phyloP scores from a whole-genome alignment of 2,888 invertebrate species.

The Tetropium fuscum region DNA sequence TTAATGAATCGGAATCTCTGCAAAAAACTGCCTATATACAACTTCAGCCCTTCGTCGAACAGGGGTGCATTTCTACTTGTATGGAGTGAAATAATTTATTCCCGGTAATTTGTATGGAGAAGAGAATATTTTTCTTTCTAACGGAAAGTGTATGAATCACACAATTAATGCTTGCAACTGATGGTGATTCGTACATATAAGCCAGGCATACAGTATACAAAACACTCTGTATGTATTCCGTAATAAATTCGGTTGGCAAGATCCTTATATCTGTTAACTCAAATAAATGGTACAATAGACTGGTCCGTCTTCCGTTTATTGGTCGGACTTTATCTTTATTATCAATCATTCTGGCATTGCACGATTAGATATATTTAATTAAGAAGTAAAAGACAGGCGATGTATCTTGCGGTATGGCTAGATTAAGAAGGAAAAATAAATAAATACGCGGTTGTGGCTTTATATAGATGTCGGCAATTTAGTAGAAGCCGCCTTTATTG shows the following conservation, averaged over 20 bases:
- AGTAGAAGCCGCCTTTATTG: slow-evolving; percentile 43
- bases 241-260: neutral
- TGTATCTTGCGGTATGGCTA: slow-evolving; percentile 48
- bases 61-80: too few relatives aligned
- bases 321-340: slow-evolving; percentile 45
- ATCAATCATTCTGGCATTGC: slow-evolving; percentile 44
- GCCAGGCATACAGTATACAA: too few relatives aligned
- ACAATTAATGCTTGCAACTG: too few relatives aligned
- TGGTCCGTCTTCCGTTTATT: slow-evolving; percentile 33
- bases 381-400: slow-evolving; percentile 55
- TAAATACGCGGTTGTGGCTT: slow-evolving; percentile 47
- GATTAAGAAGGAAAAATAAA: slow-evolving; percentile 56
- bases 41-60: too few relatives aligned
- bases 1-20: slow-evolving; percentile 49
- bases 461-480: slow-evolving; percentile 49
- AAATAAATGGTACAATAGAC: slow-evolving; percentile 28
- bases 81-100: too few relatives aligned
- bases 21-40: slow-evolving; percentile 27
- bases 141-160: too few relatives aligned
- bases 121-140: too few relatives aligned
- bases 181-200: too few relatives aligned
- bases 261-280: slow-evolving; percentile 2
- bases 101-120: too few relatives aligned
- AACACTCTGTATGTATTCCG: neutral
- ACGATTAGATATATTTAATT: slow-evolving; percentile 53